phyloP scores from a whole-genome alignment of 2,888 invertebrate species.

The Exephanes ischioxanthus region DNA sequence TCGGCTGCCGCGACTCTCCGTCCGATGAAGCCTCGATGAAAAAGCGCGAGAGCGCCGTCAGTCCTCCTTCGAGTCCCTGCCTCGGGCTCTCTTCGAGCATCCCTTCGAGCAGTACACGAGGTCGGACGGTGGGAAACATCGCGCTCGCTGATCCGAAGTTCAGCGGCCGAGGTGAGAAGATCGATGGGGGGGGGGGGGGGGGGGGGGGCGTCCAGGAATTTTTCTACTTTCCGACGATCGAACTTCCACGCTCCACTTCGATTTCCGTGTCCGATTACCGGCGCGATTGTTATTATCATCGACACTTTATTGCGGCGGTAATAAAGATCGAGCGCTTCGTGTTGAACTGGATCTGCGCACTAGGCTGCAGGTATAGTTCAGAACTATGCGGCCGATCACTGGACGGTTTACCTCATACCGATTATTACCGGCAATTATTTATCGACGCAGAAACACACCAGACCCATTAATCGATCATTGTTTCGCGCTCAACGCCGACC shows the following conservation, averaged over 20 bases:
- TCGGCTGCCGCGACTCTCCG: conserved; percentile 35
- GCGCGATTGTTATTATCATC: background rate
- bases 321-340: background rate
- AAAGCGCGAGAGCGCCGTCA: conserved; percentile 38
- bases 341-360: background rate
- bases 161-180: conserved; percentile 19
- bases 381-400: background rate
- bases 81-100: conserved; percentile 53
- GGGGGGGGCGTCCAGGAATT: conserved; percentile 25
- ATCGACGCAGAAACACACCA: background rate
- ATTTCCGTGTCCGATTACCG: conserved; percentile 6
- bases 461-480: conserved; percentile 44
- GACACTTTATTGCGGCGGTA: background rate
- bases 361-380: background rate
- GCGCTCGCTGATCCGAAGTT: background rate
- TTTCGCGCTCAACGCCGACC: conserved; percentile 22
- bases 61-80: conserved; percentile 62
- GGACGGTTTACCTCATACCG: background rate
- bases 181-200: background rate
- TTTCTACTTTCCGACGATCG: conserved; percentile 54
- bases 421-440: conserved; percentile 25
- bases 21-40: conserved; percentile 31
- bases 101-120: conserved; percentile 19
- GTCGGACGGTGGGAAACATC: conserved; percentile 49
- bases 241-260: conserved; percentile 40